Conservation (phyloP, 2,888 invertebrate species). For the Zygogramma bicolorata region DNA sequence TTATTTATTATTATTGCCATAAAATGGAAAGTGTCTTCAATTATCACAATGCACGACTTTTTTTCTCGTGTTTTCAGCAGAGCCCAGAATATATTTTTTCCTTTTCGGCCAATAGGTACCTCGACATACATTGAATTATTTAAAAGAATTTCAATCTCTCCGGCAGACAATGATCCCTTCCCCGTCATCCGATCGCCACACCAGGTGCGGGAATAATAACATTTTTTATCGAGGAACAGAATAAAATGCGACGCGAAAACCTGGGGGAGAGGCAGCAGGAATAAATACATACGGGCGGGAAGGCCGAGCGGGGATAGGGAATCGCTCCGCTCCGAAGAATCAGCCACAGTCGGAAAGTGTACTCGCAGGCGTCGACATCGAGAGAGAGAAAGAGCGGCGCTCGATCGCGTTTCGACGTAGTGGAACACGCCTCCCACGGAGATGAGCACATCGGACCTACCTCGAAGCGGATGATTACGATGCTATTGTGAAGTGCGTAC, state of each 20-base stretch:
- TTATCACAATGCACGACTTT: too few relatives aligned
- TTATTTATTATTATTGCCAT: too few relatives aligned
- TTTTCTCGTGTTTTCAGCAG: too few relatives aligned
- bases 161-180: not conserved
- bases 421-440: slow-evolving; percentile 55
- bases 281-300: slow-evolving; percentile 54
- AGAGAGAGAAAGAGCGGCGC: slow-evolving; percentile 15
- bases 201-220: slow-evolving; percentile 52
- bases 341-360: slow-evolving; percentile 32
- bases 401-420: slow-evolving; percentile 6
- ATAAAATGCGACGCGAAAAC: slow-evolving; percentile 45
- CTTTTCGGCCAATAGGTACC: too few relatives aligned
- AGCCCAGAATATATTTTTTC: too few relatives aligned
- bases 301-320: slow-evolving; percentile 53
- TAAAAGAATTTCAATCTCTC: not conserved
- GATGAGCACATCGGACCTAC: slow-evolving; percentile 39
- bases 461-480: not conserved
- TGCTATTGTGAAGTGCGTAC: slow-evolving; percentile 27
- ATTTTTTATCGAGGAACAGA: slow-evolving; percentile 41
- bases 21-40: too few relatives aligned
- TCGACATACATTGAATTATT: not conserved
- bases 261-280: slow-evolving; percentile 53
- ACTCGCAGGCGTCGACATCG: slow-evolving; percentile 2
- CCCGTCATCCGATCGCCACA: slow-evolving; percentile 37
- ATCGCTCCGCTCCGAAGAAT: slow-evolving; percentile 41